Percentiles rank a stretch among this genome's conserved stretches.
phyloP scores from a whole-genome alignment of 1,140 invertebrate species.

The Diorhabda carinulata region DNA sequence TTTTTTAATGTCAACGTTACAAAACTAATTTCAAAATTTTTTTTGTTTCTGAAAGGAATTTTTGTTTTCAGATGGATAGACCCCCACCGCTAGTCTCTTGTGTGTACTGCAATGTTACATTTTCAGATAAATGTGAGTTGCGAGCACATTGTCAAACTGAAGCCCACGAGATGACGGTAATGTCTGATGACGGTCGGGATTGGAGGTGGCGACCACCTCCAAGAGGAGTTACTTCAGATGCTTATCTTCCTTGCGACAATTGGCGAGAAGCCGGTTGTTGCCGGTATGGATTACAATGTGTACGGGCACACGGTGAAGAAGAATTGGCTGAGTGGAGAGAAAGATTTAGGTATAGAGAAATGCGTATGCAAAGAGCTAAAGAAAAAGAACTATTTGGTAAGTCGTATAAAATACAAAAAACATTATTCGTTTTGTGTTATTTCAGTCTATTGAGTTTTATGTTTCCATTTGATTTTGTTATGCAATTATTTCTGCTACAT shows the following conservation, averaged over 20 bases:
- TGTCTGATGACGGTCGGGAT: constrained; percentile 66
- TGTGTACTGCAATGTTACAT: constrained; percentile 62
- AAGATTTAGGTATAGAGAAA: constrained; percentile 62
- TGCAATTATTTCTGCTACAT: no score
- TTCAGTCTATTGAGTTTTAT: neutral
- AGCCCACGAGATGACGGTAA: constrained; percentile 64
- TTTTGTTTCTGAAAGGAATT: constrained; percentile 27
- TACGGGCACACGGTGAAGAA: constrained; percentile 69
- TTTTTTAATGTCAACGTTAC: no score
- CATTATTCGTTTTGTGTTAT: constrained; percentile 21
- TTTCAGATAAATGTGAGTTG: constrained; percentile 56
- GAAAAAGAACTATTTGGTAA: constrained; percentile 67
- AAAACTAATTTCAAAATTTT: neutral
- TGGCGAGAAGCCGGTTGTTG: constrained; percentile 56
- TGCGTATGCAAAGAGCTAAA: constrained; percentile 61
- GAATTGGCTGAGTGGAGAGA: constrained; percentile 74
- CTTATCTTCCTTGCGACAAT: constrained; percentile 57
- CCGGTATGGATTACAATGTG: constrained; percentile 66
- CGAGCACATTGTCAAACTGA: constrained; percentile 63
- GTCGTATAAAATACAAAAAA: constrained; percentile 21
- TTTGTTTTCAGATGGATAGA: constrained; percentile 25
- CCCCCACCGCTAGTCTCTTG: constrained; percentile 40
- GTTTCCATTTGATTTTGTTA: no score
- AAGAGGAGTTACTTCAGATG: constrained; percentile 57
- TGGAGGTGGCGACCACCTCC: constrained; percentile 70